Evolutionary conservation across 1,140 invertebrate genomes (phyloP), one percentile per base, ranked within the genome.

Genomic region (Diorhabda sublineata): DNA sequence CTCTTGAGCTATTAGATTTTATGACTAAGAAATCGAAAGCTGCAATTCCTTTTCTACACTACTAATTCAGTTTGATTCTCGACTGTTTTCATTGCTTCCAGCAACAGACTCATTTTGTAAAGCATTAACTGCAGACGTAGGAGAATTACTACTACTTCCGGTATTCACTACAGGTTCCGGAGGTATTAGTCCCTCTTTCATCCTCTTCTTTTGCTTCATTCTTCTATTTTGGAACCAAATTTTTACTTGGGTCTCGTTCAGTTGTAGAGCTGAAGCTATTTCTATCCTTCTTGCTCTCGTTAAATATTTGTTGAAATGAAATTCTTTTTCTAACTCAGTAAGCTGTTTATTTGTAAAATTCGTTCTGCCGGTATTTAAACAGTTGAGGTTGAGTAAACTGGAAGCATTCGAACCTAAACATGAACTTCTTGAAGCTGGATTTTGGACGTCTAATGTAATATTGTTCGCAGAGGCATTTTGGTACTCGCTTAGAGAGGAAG

Each of bases 291-390:
- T 84, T 5, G 96, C 97, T 72, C 98, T 85, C 3, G 97, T 99
- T 76, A 99, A 87, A 85, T 99, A 99, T 84, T 98, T 98, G 84
- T 98, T 98, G 83, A 98, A 99, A 83, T 99, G 97, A 83, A 99
- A 99, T 83, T 99, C 97, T 81, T 99, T 99, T 81, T 99, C 97
- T 72, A 99, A 85, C 83, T 99, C 98, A 2, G 97, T 99, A 61
- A 99, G 87, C 81, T 99, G 98, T 83, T 99, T 98, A 80, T 98
- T 99, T 64, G 96, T 98, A 84, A 99, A 99, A 83, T 99, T 99
- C 3, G 97, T 99, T 44, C 97, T 86, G 42, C 95, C 95, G 4
- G 94, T 92, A 81, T 92, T 93, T 66, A 91, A 84, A 77, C 86
- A 85, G 66, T 79, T 81, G 8, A 79, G 70, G 11, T 75, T 74